These are phyloP conservation scores for Mustela nigripes DNA, from an alignment of 2,113 vertebrate genomes.

Conservation along the genomic window DNA sequence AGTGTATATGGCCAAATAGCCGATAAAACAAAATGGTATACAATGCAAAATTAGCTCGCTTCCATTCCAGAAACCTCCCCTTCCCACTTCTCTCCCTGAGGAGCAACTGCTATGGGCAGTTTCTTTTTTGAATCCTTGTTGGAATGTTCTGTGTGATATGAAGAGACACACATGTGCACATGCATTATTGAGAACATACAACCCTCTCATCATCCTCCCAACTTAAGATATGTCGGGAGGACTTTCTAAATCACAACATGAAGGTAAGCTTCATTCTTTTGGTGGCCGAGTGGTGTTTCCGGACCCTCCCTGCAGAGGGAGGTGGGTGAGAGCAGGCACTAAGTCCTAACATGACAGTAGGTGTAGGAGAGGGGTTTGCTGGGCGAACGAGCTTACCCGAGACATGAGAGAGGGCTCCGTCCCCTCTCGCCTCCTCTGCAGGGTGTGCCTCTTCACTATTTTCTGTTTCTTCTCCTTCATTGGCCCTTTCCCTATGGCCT, in stretches of 20 bases:
- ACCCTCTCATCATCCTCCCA: not conserved
- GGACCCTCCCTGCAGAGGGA: not conserved
- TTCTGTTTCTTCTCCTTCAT: not conserved
- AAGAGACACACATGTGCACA: not conserved
- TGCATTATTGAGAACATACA: not conserved
- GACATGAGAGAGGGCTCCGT: not conserved
- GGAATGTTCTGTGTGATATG: not conserved
- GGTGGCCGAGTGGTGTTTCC: not conserved
- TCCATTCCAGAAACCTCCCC: not conserved
- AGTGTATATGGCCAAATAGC: not conserved
- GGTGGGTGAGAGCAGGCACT: too few species aligned
- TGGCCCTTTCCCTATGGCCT: not conserved
- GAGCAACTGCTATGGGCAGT: not conserved
- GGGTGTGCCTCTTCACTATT: not conserved
- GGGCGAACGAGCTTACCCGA: not conserved
- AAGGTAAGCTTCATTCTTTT: slow-evolving; percentile 20
- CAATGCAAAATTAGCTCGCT: not conserved
- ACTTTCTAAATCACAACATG: not conserved
- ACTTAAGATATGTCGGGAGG: not conserved
- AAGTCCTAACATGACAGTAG: too few species aligned
- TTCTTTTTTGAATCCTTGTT: not conserved
- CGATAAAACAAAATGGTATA: not conserved
- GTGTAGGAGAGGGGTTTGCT: not conserved
- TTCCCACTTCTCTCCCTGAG: not conserved
- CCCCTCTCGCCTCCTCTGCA: not conserved